A percentile compares a stretch with the other conserved stretches of the same genome.
Conservation (phyloP, 2,113 vertebrate species). For the Phalacrocorax brasilianus region DNA sequence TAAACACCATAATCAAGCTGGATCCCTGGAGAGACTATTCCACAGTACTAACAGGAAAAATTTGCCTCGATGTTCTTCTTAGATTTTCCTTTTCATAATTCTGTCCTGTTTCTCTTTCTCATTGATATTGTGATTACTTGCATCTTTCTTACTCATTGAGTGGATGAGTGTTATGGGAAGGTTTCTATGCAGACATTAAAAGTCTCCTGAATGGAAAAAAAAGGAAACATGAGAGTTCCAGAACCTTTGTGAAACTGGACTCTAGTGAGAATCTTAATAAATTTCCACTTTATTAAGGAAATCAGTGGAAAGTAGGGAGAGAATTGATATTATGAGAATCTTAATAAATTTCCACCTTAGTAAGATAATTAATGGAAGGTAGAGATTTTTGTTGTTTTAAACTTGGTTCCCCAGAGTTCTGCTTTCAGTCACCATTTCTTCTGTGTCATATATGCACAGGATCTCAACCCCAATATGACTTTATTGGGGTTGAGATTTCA, state of each 20-base stretch:
- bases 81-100: slow-evolving; percentile 25
- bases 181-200: not conserved
- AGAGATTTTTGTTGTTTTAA: not conserved
- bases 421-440: not conserved
- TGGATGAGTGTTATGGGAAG: not conserved
- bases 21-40: not conserved
- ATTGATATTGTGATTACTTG: not conserved
- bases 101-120: not conserved
- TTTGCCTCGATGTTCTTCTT: not conserved
- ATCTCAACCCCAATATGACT: not conserved
- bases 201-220: not conserved
- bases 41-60: slow-evolving; percentile 35
- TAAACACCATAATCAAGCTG: not conserved
- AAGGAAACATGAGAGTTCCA: not conserved
- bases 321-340: not conserved
- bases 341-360: not conserved
- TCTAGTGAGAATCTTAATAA: not conserved
- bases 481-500: not conserved
- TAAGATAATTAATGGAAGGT: not conserved
- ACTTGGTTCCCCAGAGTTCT: not conserved
- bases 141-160: not conserved
- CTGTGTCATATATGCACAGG: not conserved
- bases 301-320: not conserved
- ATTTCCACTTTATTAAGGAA: not conserved
- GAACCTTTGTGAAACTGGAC: not conserved